These are phyloP conservation scores for Nephila pilipes DNA, from an alignment of 1,140 invertebrate species.

Conservation along the genomic window DNA sequence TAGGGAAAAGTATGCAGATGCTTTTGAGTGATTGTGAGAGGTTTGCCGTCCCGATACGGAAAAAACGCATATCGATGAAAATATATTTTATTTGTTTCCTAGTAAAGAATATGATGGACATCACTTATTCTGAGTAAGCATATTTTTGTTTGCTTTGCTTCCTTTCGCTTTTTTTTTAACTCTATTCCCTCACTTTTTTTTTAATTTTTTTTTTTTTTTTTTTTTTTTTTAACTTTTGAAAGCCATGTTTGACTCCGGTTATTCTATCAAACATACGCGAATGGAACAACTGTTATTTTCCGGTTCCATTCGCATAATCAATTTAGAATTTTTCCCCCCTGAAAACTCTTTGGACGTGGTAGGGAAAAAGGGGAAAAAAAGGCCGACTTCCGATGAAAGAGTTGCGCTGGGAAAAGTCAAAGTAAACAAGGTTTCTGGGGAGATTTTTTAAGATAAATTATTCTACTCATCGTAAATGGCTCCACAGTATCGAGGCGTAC, in stretches of 20 bases:
- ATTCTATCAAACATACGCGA: slow-evolving; percentile 72
- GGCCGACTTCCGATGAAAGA: slow-evolving; percentile 14
- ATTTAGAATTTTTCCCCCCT: slow-evolving; percentile 56
- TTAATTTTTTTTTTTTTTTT: background rate
- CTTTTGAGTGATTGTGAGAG: slow-evolving; percentile 66
- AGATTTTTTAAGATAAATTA: slow-evolving; percentile 76
- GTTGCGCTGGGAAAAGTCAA: slow-evolving; percentile 60
- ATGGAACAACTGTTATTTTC: slow-evolving; percentile 75
- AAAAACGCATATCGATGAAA: slow-evolving; percentile 73
- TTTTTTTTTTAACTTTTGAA: slow-evolving; percentile 50
- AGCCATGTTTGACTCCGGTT: slow-evolving; percentile 61
- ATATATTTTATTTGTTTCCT: slow-evolving; percentile 75
- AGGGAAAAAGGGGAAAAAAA: background rate
- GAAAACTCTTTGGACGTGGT: slow-evolving; percentile 22
- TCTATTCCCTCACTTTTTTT: background rate
- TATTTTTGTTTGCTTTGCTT: slow-evolving; percentile 52
- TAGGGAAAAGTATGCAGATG: slow-evolving; percentile 72
- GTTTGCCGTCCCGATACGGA: slow-evolving; percentile 27
- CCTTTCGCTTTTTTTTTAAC: background rate
- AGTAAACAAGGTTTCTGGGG: slow-evolving; percentile 68
- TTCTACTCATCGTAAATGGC: slow-evolving; percentile 65
- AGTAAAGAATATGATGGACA: slow-evolving; percentile 74
- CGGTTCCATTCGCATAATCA: slow-evolving; percentile 75
- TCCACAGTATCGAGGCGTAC: slow-evolving; percentile 55
- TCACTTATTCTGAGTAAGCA: slow-evolving; percentile 47